phyloP scores from a whole-genome alignment of 1,140 invertebrate genomes.

The Drosophila bifasciata region DNA sequence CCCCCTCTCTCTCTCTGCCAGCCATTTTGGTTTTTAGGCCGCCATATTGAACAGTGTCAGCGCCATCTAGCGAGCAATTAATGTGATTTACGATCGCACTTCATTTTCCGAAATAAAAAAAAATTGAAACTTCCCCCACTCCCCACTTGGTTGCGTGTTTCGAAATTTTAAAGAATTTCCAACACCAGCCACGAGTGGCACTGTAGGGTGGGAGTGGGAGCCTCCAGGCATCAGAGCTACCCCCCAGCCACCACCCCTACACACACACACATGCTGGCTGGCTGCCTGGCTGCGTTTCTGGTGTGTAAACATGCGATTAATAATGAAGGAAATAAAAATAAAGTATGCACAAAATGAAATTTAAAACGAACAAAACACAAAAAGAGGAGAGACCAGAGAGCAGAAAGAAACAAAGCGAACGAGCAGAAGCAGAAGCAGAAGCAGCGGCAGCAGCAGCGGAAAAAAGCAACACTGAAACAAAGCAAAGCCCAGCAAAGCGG shows the following conservation, averaged over 20 bases:
- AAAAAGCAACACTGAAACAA: slow-evolving; percentile 25
- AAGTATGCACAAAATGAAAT: slow-evolving; percentile 71
- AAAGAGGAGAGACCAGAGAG: too few species aligned
- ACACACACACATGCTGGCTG: slow-evolving; percentile 36
- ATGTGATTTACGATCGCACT: slow-evolving; percentile 77
- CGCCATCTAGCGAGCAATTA: slow-evolving; percentile 71
- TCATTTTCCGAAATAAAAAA: slow-evolving; percentile 40
- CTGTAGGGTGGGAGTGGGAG: too few species aligned
- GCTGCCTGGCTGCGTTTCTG: slow-evolving; percentile 64
- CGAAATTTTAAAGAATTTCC: slow-evolving; percentile 64
- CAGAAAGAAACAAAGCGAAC: slow-evolving; percentile 17
- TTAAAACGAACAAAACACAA: slow-evolving; percentile 38
- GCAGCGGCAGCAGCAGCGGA: slow-evolving; percentile 1
- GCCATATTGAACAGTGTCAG: slow-evolving; percentile 63
- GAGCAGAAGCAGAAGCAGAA: too few species aligned
- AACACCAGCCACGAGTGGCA: neutral
- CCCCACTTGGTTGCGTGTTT: slow-evolving; percentile 36
- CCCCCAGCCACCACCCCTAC: neutral
- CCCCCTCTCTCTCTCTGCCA: neutral
- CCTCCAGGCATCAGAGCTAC: too few species aligned
- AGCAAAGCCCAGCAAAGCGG: slow-evolving; percentile 13
- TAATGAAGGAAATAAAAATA: slow-evolving; percentile 77
- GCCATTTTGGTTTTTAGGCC: slow-evolving; percentile 45
- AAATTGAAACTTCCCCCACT: slow-evolving; percentile 12
- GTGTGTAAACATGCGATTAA: slow-evolving; percentile 78